A percentile compares a stretch with the other conserved stretches of the same genome.
Conservation (phyloP, 2,888 invertebrate genomes). For the Coecobrya sp. region DNA sequence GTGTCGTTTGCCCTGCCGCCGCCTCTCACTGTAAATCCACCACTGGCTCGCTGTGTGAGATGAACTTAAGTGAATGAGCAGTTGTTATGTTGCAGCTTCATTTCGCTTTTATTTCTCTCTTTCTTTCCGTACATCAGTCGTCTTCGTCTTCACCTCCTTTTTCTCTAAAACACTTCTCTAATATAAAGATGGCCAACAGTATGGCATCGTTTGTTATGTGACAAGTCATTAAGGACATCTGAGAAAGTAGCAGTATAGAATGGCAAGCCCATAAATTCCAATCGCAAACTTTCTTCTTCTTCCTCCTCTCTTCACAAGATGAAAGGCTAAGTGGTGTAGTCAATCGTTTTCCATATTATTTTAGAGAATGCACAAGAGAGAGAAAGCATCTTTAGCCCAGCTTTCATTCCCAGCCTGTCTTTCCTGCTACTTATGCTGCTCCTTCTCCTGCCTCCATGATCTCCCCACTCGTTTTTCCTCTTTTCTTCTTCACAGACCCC, state of each 20-base stretch:
- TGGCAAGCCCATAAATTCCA: conserved; percentile 79
- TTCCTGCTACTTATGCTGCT: too few relatives aligned
- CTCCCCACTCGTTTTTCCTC: conserved; percentile 27
- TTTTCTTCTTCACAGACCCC: conserved; percentile 24
- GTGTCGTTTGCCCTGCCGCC: background rate
- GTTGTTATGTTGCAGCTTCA: conserved; percentile 78
- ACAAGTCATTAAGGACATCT: conserved; percentile 81
- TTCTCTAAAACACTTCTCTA: too few relatives aligned
- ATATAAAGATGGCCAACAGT: conserved; percentile 70
- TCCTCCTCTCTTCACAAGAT: conserved; percentile 45
- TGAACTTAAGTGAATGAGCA: conserved; percentile 54
- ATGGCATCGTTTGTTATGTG: conserved; percentile 76
- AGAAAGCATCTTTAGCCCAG: conserved; percentile 30
- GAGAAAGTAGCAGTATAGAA: conserved; percentile 72
- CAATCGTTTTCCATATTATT: conserved; percentile 81
- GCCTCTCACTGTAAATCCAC: too few relatives aligned
- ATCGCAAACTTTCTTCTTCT: conserved; percentile 78
- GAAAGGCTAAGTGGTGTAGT: conserved; percentile 84
- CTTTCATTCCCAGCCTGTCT: conserved; percentile 35
- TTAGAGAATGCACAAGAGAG: conserved; percentile 35
- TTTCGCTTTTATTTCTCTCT: conserved; percentile 57
- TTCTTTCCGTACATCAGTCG: background rate
- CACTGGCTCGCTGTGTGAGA: background rate
- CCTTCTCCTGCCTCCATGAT: conserved; percentile 46
- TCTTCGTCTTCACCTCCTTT: conserved; percentile 13